A percentile compares a stretch with the other conserved stretches of the same genome.
Conservation (phyloP, 2,113 vertebrate species). For the Microcebus ravelobensis region DNA sequence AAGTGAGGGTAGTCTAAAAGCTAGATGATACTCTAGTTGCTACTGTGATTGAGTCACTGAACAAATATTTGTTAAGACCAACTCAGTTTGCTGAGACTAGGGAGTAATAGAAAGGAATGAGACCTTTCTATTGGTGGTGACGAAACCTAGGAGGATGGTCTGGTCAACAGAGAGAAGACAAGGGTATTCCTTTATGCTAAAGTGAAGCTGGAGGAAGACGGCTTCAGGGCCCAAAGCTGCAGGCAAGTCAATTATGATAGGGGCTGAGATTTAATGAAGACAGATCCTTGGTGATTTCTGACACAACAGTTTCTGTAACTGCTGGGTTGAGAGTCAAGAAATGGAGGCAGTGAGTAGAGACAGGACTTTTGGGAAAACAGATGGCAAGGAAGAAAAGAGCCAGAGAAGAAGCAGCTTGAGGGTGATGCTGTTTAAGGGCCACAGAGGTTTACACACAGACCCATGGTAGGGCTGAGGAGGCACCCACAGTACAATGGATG, state of each 20-base stretch:
- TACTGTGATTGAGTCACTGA: neutral
- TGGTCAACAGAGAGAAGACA: neutral
- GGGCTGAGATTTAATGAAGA: neutral
- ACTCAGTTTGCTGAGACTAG: constrained; percentile 15
- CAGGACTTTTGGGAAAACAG: neutral
- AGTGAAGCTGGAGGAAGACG: neutral
- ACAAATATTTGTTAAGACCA: constrained; percentile 8
- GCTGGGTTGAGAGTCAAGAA: neutral
- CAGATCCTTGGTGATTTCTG: neutral
- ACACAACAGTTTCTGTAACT: neutral
- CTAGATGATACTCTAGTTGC: neutral
- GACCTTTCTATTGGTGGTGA: neutral
- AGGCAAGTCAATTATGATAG: neutral
- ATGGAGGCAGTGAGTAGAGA: neutral
- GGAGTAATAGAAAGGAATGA: constrained; percentile 6
- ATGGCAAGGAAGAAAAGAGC: constrained; percentile 5
- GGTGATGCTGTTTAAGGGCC: neutral
- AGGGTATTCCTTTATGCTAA: neutral
- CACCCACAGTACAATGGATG: accelerated
- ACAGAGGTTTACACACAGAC: neutral
- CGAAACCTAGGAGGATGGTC: neutral
- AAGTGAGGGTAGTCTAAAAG: neutral
- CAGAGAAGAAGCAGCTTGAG: neutral
- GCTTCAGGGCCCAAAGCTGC: neutral
- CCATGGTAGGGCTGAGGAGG: neutral